Evolutionary conservation across 2,113 vertebrate species (phyloP), one percentile per base, ranked within the genome.

Genomic region (Ibidorhyncha struthersii): DNA sequence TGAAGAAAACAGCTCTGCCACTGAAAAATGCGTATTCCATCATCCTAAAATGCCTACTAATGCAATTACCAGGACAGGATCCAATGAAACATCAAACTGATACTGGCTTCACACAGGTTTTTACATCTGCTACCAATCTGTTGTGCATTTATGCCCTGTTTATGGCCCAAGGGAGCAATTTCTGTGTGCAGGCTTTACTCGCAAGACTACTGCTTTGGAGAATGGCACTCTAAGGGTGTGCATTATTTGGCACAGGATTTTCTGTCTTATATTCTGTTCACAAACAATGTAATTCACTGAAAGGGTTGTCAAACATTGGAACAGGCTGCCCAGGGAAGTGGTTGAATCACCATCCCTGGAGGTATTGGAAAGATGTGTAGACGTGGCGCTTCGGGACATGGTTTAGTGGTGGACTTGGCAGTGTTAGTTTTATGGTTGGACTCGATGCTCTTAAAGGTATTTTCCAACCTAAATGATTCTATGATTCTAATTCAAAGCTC

Each of bases 71-170:
- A 90, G 74, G 58, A 70, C 62, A 86, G 58, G 21, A 87, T 73
- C 49, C 84, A 88, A 74, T 77, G 82, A 90, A 91, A 96, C 56
- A 70, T 77, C 56, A 76, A 56, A 69, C 58, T 47, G 20, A 77
- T 86, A 80, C 66, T 71, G 63, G 70, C 67, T 90, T 96, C 87
- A 94, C 67, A 82, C 86, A 86, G 93, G 53, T 88, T 91, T 88
- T 77, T 92, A 80, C 82, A 85, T 96, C 93, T 97, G 92, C 74
- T 96, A 88, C 77, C 74, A 79, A 82, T 95, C 86, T 96, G 59
- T 63, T 94, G 86, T 65, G 73, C 62, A 1, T 96, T 96, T 94
- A 65, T 80, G 49, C 73, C 65, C 43, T 26, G 16, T 53, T 95
- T 62, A 38, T 61, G 50, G 53, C 93, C 73, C 94, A 93, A 86